Conservation (phyloP, 2,888 invertebrate species). For the Cremastobaeus sp. region DNA sequence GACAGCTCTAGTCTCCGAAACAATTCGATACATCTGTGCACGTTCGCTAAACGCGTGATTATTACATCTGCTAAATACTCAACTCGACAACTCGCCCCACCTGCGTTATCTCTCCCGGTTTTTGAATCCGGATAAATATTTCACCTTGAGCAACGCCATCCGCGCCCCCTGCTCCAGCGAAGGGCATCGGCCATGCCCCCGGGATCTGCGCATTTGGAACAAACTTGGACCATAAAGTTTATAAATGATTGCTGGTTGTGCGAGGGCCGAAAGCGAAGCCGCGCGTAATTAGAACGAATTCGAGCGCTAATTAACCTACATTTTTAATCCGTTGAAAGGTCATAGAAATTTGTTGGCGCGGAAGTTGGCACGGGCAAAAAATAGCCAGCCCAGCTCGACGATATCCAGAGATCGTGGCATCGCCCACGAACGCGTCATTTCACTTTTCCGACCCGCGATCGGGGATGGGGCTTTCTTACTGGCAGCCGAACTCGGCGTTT, state of each 20-base stretch:
- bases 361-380: background rate
- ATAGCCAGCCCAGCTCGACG: background rate
- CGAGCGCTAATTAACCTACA: conserved; percentile 38
- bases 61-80: no score
- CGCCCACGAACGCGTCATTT: background rate
- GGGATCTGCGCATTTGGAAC: conserved; percentile 12
- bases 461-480: background rate
- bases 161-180: conserved; percentile 2
- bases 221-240: conserved; percentile 29
- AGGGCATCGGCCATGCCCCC: background rate
- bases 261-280: conserved; percentile 7
- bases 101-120: no score
- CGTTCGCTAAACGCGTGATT: no score
- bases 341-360: conserved; percentile 27
- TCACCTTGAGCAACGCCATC: background rate
- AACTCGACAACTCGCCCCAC: no score
- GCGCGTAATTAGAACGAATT: conserved; percentile 35
- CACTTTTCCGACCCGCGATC: background rate
- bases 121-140: no score
- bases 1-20: no score
- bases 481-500: conserved; percentile 3
- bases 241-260: conserved; percentile 28
- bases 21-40: no score
- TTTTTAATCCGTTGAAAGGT: conserved; percentile 33
- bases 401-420: no score